A percentile compares a stretch with the other conserved stretches of the same genome.
phyloP scores from a whole-genome alignment of 2,113 vertebrate species.

The Ptilorrhoa leucosticta region DNA sequence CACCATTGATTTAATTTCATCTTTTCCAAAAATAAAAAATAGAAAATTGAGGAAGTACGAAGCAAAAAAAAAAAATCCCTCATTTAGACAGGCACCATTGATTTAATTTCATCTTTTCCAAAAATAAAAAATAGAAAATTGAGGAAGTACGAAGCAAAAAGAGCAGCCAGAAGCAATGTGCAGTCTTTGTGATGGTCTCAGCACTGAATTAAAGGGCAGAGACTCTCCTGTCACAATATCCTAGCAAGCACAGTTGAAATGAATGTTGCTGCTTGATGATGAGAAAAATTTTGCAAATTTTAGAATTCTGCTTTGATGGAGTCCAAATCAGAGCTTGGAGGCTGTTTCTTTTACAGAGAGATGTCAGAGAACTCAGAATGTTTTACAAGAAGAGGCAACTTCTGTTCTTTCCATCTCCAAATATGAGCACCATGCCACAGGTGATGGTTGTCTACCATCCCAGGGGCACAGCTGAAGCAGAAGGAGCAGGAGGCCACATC shows the following conservation, averaged over 20 bases:
- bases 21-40: background rate
- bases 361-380: background rate
- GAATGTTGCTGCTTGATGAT: background rate
- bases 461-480: background rate
- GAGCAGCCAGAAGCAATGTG: background rate
- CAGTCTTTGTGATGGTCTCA: background rate
- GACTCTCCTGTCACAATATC: background rate
- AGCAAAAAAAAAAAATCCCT: no score
- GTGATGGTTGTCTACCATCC: background rate
- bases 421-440: background rate
- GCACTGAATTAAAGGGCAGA: background rate
- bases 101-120: background rate
- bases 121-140: background rate
- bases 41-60: background rate
- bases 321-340: background rate
- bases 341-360: background rate
- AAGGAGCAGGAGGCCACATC: background rate
- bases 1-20: background rate
- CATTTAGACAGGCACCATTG: background rate
- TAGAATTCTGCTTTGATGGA: background rate
- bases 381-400: background rate
- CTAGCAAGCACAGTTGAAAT: background rate
- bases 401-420: background rate
- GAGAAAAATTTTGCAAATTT: background rate
- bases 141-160: background rate